Evolutionary conservation across 53 echinoderm and acorn worm genomes (phyloP).

Genomic region (Apostichopus leukothele): DNA sequence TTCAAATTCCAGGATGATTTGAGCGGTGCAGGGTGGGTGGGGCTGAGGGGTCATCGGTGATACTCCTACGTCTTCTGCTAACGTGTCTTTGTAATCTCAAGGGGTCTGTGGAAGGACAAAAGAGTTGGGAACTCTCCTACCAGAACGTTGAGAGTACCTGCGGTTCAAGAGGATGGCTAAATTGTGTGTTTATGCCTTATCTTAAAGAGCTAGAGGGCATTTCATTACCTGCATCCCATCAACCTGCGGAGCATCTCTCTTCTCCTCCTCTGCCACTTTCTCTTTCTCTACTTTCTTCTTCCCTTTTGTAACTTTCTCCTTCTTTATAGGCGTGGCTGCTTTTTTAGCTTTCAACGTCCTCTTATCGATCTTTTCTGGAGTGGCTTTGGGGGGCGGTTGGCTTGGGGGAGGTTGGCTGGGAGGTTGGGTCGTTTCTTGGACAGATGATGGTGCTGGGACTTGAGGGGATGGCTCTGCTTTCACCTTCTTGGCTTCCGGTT

Average conservation of each 20-base stretch:
- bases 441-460: background rate
- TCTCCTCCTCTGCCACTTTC: slow-evolving; percentile 41
- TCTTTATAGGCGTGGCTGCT: background rate
- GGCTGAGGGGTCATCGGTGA: no score
- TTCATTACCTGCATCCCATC: slow-evolving; percentile 39
- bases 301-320: slow-evolving; percentile 25
- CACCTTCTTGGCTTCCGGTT: slow-evolving; percentile 2
- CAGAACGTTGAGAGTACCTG: no score
- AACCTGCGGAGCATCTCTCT: slow-evolving; percentile 40
- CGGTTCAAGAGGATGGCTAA: no score
- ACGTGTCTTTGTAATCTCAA: no score
- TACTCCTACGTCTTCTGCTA: no score
- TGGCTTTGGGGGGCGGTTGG: background rate
- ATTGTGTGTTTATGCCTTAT: no score
- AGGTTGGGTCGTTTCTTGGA: slow-evolving; percentile 2
- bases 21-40: no score
- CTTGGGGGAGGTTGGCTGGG: slow-evolving; percentile 3
- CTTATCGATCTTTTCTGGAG: background rate
- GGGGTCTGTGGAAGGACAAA: no score
- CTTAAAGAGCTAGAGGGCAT: no score
- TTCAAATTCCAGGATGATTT: no score
- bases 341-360: slow-evolving; percentile 36
- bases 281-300: slow-evolving; percentile 36
- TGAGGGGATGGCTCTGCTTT: background rate
- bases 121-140: no score